Percentiles rank a stretch among this genome's conserved stretches.
phyloP scores from a whole-genome alignment of 2,888 invertebrate species.

The Pasiphila rectangulata region DNA sequence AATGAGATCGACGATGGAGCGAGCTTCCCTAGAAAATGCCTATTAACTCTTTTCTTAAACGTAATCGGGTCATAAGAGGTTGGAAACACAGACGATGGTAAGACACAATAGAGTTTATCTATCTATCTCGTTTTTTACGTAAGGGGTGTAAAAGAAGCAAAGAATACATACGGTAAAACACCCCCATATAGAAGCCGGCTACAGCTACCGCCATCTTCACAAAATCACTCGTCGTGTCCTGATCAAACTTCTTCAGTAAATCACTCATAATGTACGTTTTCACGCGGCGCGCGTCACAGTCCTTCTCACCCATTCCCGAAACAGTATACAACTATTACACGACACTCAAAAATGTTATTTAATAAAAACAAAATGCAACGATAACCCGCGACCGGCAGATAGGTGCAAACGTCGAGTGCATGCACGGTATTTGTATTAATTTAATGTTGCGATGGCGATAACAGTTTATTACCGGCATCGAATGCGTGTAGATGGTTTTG shows the following conservation, averaged over 20 bases:
- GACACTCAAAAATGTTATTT: not conserved
- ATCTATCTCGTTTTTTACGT: no score
- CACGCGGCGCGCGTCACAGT: slow-evolving; percentile 63
- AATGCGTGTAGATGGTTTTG: not conserved
- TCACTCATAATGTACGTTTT: slow-evolving; percentile 77
- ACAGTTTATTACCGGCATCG: no score
- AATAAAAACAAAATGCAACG: slow-evolving; percentile 47
- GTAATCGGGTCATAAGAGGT: no score
- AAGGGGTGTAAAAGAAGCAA: slow-evolving; percentile 31
- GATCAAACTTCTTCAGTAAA: slow-evolving; percentile 65
- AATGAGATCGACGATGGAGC: no score
- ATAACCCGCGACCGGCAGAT: slow-evolving; percentile 66
- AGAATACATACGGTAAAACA: slow-evolving; percentile 66
- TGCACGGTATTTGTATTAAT: slow-evolving; percentile 26
- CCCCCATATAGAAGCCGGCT: slow-evolving; percentile 65
- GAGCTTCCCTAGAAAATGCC: no score
- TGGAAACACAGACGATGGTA: no score
- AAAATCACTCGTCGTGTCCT: slow-evolving; percentile 62
- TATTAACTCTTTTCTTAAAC: no score
- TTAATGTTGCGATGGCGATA: no score
- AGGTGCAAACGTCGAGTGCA: slow-evolving; percentile 51
- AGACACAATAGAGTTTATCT: no score
- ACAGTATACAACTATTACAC: slow-evolving; percentile 43
- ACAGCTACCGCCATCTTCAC: slow-evolving; percentile 61
- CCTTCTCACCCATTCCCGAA: slow-evolving; percentile 63